Base-by-base conservation (phyloP, 2,797 vertebrate species). In the Helostoma temminkii region DNA sequence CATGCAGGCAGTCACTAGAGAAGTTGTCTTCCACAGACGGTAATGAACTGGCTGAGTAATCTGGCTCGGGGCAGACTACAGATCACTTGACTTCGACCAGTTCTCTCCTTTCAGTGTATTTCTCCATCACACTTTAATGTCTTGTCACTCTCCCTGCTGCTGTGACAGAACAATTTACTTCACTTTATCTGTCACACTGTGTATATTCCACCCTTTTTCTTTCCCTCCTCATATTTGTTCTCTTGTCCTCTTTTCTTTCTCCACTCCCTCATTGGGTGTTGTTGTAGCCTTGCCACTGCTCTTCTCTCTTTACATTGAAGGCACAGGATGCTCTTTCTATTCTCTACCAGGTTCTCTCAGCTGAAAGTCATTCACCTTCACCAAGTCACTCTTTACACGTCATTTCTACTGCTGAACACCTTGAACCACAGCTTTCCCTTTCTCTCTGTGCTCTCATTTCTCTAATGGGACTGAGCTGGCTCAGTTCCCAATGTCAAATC, bases 391-490 rank as follows among this genome's bases (percentile, higher is more conserved):
- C n/a, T n/a, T n/a, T n/a, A n/a, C n/a, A n/a, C n/a, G 32, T 66
- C 22, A 16, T 64, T 72, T 72, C 4, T 47, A 30, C 34, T 69
- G 37, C 43, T 64, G 25, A 26, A 53, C 68, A 32, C 36, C 39
- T 16, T 62, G 66, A 52, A 58, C 50, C 54, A 63, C 43, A 48
- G n/a, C 46, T 64, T 18, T 34, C 28, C 11, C 25, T 64, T 32
- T 2, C 58, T 59, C 6, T 48, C 62, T 55, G 24, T 74, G 54
- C 57, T 74, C 67, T 86, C 65, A 80, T 89, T 69, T 81, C 67
- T 82, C 80, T 89, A 86, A 89, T 85, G 75, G 80, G 52, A 59
- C 68, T 21, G 2, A 57, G 42, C 55, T 83, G 81, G 81, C 74
- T 32, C 49, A 18, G 55, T 59, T 87, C 66, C 69, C 80, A 87